Evolutionary conservation across 2,888 invertebrate genomes (phyloP).

Genomic region (Himalopsyche kuldschensis): DNA sequence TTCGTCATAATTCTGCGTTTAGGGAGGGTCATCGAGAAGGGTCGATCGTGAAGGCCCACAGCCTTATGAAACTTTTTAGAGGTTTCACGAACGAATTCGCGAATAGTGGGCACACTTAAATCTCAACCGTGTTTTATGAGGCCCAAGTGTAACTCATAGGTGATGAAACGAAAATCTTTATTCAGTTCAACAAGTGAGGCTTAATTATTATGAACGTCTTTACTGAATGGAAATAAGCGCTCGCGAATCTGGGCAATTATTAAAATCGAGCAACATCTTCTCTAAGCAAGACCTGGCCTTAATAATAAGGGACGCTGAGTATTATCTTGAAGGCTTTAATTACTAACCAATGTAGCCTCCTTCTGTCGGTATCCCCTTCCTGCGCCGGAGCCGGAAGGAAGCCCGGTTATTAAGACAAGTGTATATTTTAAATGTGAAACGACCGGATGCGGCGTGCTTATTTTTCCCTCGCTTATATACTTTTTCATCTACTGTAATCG

Average conservation of each 20-base stretch:
- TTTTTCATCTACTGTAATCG: slow-evolving; percentile 7
- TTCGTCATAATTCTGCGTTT: no score
- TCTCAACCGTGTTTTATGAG: no score
- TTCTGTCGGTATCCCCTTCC: slow-evolving; percentile 26
- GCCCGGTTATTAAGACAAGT: slow-evolving; percentile 27
- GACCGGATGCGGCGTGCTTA: slow-evolving; percentile 9
- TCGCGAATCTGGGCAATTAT: background rate
- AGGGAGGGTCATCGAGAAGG: no score
- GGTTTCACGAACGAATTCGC: no score
- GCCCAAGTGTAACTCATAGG: no score
- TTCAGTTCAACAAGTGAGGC: no score
- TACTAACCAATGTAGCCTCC: slow-evolving; percentile 17
- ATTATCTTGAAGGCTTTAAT: slow-evolving; percentile 23
- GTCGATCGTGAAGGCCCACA: no score
- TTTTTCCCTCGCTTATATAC: slow-evolving; percentile 12
- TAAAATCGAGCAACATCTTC: background rate
- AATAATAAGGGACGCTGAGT: slow-evolving; percentile 9
- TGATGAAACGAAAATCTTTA: no score
- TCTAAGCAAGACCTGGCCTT: background rate
- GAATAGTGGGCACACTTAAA: no score
- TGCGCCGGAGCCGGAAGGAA: slow-evolving; percentile 23
- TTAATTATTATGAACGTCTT: background rate
- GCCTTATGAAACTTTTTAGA: no score
- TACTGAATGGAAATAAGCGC: background rate
- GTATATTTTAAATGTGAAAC: slow-evolving; percentile 10